These are phyloP conservation scores for Zeugodacus cucurbitae DNA, from an alignment of 1,140 invertebrate genomes.

Conservation along the genomic window DNA sequence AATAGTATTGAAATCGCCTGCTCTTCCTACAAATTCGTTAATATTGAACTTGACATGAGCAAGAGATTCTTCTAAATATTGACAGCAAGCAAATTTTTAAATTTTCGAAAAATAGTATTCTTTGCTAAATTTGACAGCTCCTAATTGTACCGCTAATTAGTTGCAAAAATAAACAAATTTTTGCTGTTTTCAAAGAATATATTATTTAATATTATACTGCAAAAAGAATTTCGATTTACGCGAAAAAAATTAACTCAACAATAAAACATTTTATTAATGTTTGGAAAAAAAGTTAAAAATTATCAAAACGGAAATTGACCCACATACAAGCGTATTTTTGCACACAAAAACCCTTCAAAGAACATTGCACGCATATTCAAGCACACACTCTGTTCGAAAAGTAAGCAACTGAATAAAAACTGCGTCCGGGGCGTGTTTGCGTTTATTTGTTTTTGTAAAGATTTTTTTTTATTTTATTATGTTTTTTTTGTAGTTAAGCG, in stretches of 20 bases:
- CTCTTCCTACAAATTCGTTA: background rate
- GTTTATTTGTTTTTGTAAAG: too few relatives aligned
- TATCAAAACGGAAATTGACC: background rate
- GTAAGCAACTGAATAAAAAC: background rate
- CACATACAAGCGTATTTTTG: background rate
- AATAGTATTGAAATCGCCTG: background rate
- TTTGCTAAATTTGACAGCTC: too few relatives aligned
- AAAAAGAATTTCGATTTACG: too few relatives aligned
- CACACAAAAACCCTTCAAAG: background rate
- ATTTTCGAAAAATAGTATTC: background rate
- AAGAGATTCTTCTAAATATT: background rate
- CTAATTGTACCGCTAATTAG: too few relatives aligned
- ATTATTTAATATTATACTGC: too few relatives aligned
- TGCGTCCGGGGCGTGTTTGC: background rate
- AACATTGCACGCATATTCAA: background rate
- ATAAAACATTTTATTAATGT: too few relatives aligned
- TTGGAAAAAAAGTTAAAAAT: too few relatives aligned
- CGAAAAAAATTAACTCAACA: too few relatives aligned
- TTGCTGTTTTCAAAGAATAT: too few relatives aligned
- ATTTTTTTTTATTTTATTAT: too few relatives aligned
- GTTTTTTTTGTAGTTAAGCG: background rate
- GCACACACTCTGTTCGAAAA: background rate
- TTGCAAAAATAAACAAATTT: too few relatives aligned
- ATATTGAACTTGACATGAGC: background rate
- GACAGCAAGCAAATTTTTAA: background rate